Conservation (phyloP, 2,797 vertebrate species). For the Avahi laniger region DNA sequence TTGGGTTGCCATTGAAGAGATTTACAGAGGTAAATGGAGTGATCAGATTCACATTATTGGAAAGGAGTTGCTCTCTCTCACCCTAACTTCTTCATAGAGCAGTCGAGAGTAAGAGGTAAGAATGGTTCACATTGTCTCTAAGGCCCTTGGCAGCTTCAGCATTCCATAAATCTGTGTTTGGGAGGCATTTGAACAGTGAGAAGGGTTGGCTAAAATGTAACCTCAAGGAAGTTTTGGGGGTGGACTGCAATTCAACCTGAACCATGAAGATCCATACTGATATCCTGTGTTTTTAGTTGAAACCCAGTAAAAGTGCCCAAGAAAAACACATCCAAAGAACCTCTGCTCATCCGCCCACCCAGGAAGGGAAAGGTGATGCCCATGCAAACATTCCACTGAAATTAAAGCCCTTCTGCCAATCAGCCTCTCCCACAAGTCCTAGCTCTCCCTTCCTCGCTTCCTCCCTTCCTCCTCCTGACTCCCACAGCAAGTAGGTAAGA, state of each 20-base stretch:
- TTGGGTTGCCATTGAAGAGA: not conserved
- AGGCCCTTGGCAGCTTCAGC: not conserved
- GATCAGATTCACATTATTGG: not conserved
- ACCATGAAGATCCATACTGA: constrained; percentile 53
- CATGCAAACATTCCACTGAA: constrained; percentile 74
- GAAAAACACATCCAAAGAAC: constrained; percentile 65
- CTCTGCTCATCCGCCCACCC: constrained; percentile 35
- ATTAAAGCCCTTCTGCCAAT: constrained; percentile 51
- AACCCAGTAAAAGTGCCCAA: constrained; percentile 64
- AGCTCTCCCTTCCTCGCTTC: not conserved
- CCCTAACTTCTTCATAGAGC: not conserved
- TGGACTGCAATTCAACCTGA: constrained; percentile 54
- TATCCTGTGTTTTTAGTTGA: constrained; percentile 74
- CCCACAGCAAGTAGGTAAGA: not conserved
- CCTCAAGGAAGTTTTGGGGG: constrained; percentile 39
- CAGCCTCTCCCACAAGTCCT: not conserved
- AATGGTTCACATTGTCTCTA: not conserved
- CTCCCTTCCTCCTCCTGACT: not conserved
- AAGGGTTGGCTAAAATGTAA: not conserved
- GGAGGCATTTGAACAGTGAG: not conserved
- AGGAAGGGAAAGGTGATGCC: constrained; percentile 68
- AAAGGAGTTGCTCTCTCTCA: not conserved
- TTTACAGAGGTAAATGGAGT: not conserved
- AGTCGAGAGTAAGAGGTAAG: not conserved
- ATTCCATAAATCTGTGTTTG: not conserved